Conservation (phyloP, 2,797 vertebrate genomes). For the Tangara arthus region DNA sequence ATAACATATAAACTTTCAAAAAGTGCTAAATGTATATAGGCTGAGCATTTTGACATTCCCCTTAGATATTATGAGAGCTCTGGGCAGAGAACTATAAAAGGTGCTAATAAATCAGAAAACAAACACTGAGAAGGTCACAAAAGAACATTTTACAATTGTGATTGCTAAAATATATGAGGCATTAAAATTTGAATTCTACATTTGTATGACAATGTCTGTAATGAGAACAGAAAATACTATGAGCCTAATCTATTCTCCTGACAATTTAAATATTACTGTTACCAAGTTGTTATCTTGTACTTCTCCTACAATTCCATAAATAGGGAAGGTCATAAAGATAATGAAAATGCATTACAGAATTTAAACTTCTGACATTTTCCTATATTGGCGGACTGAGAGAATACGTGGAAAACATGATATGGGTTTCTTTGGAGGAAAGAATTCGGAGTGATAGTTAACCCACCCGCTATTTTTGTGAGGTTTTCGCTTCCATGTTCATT, state of each 20-base stretch:
- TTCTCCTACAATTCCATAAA: background rate
- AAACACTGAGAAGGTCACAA: background rate
- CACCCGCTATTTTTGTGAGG: background rate
- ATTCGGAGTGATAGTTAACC: background rate
- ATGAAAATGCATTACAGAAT: background rate
- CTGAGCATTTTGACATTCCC: background rate
- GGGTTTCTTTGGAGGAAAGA: background rate
- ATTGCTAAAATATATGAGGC: background rate
- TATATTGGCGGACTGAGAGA: background rate
- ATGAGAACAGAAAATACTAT: slow-evolving; percentile 12
- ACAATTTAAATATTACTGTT: background rate
- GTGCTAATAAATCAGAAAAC: background rate
- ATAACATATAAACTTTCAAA: background rate
- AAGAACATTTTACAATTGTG: background rate
- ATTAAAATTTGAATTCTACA: slow-evolving; percentile 23
- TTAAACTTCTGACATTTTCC: background rate
- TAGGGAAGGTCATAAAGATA: background rate
- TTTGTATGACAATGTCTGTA: background rate
- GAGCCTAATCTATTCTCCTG: background rate
- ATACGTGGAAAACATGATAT: background rate
- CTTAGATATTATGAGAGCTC: background rate
- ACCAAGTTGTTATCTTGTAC: background rate
- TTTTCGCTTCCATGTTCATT: background rate
- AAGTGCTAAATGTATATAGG: background rate
- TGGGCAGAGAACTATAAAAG: background rate